Percentiles rank a stretch among this genome's conserved stretches.
phyloP scores from a whole-genome alignment of 2,113 vertebrate genomes.

The Oncorhynchus gorbuscha region DNA sequence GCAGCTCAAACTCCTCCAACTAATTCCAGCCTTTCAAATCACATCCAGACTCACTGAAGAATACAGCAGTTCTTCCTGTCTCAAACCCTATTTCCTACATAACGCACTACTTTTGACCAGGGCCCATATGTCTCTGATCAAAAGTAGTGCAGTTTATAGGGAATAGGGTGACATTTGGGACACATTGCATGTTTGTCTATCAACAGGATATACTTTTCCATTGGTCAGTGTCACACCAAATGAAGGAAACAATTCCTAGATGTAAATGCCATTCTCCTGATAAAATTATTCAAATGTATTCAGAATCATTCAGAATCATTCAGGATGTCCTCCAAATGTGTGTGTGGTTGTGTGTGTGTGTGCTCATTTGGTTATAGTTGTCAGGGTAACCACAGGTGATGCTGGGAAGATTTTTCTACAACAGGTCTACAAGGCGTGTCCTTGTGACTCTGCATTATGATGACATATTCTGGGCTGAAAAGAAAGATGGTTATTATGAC shows the following conservation, averaged over 20 bases:
- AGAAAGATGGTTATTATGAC: constrained; percentile 30
- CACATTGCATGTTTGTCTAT: neutral
- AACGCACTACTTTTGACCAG: too few species aligned
- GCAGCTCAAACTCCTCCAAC: constrained; percentile 50
- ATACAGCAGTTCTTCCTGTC: constrained; percentile 33
- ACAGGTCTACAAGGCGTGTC: too few species aligned
- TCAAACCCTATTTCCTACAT: too few species aligned
- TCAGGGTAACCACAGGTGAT: too few species aligned
- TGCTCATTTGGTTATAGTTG: too few species aligned
- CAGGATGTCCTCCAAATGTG: constrained; percentile 15
- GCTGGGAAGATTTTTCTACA: too few species aligned
- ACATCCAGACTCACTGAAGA: constrained; percentile 36
- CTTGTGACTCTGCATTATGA: too few species aligned
- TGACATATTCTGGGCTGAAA: too few species aligned
- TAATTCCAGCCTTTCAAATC: constrained; percentile 46
- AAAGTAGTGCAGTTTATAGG: too few species aligned
- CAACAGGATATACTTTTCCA: neutral
- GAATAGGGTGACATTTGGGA: too few species aligned
- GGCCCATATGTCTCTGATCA: too few species aligned
- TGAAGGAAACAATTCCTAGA: constrained; percentile 62
- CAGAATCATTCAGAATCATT: constrained; percentile 43
- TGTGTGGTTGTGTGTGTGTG: constrained; percentile 27
- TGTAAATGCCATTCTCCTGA: constrained; percentile 48
- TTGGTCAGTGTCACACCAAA: constrained; percentile 43
- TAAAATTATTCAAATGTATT: constrained; percentile 72